Evolutionary conservation across 2,888 invertebrate genomes (phyloP).

Genomic region (Diadegma fenestrale): DNA sequence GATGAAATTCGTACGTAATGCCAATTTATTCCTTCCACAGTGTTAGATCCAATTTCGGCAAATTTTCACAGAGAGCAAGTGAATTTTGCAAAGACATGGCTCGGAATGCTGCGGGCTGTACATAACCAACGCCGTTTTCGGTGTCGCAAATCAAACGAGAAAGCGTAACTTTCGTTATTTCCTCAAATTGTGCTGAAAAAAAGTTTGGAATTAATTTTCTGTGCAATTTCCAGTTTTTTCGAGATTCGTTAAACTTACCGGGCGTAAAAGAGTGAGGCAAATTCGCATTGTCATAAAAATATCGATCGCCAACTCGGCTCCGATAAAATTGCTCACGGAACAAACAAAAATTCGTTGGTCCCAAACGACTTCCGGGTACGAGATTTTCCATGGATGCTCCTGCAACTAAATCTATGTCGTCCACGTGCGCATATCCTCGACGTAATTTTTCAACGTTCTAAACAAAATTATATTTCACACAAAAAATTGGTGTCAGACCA

Average conservation of each 20-base stretch:
- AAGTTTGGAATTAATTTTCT: constrained; percentile 4
- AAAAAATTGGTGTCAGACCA: not conserved
- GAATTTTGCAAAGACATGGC: constrained; percentile 82
- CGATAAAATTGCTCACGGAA: constrained; percentile 86
- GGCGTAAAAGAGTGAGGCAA: constrained; percentile 78
- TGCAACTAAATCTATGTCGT: constrained; percentile 86
- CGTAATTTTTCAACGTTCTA: constrained; percentile 81
- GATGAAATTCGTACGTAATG: not conserved
- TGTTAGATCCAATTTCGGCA: constrained; percentile 83
- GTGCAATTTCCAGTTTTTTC: not conserved
- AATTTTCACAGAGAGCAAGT: constrained; percentile 81
- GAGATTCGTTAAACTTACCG: constrained; percentile 71
- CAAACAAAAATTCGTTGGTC: constrained; percentile 86
- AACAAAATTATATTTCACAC: not conserved
- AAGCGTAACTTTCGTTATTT: constrained; percentile 83
- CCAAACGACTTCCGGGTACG: constrained; percentile 85
- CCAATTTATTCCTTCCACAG: constrained; percentile 82
- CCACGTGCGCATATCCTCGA: constrained; percentile 83
- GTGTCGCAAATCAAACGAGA: constrained; percentile 84
- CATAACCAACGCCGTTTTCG: constrained; percentile 80
- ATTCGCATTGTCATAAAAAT: constrained; percentile 84
- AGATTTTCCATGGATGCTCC: constrained; percentile 86
- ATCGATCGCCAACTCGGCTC: constrained; percentile 86
- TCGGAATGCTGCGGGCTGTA: constrained; percentile 86
- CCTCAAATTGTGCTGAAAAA: constrained; percentile 82